Evolutionary conservation across 2,888 invertebrate genomes (phyloP).

Genomic region (Zaprionus bogoriensis): DNA sequence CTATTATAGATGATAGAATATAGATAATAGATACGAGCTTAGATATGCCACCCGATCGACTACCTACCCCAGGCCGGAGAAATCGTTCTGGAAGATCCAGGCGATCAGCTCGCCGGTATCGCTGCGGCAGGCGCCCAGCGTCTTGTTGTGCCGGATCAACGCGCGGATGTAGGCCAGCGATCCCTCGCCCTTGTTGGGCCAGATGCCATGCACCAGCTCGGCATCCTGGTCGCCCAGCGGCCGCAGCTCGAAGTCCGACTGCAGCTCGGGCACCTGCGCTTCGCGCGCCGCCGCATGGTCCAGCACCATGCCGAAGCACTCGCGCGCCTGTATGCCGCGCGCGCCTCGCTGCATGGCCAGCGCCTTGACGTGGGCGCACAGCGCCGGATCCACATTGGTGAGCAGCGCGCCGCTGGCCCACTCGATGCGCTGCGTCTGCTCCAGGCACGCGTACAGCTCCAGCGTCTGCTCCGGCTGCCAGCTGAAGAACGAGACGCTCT

Average conservation of each 20-base stretch:
- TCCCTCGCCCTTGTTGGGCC: conserved; percentile 78
- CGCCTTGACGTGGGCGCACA: conserved; percentile 55
- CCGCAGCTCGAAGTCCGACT: conserved; percentile 63
- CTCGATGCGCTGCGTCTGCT: conserved; percentile 64
- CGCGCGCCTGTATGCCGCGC: conserved; percentile 48
- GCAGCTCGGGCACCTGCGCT: conserved; percentile 50
- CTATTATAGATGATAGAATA: too few species aligned
- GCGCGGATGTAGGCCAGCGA: conserved; percentile 69
- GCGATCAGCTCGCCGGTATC: conserved; percentile 66
- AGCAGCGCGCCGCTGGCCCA: conserved; percentile 73
- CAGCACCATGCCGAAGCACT: conserved; percentile 68
- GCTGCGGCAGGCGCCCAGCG: conserved; percentile 65
- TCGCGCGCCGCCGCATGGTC: conserved; percentile 41
- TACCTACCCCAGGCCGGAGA: conserved; percentile 76
- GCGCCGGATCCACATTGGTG: conserved; percentile 66
- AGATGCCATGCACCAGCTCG: conserved; percentile 56
- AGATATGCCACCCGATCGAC: too few species aligned
- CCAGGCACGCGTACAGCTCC: conserved; percentile 72
- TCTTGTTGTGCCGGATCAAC: conserved; percentile 64
- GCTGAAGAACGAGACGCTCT: conserved; percentile 76
- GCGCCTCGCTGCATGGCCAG: conserved; percentile 52
- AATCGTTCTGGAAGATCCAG: conserved; percentile 81
- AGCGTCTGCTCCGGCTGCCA: conserved; percentile 58
- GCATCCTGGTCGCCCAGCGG: conserved; percentile 58
- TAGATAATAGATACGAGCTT: too few species aligned